Evolutionary conservation across 2,113 vertebrate genomes (phyloP).

Genomic region (Anguilla japonica): DNA sequence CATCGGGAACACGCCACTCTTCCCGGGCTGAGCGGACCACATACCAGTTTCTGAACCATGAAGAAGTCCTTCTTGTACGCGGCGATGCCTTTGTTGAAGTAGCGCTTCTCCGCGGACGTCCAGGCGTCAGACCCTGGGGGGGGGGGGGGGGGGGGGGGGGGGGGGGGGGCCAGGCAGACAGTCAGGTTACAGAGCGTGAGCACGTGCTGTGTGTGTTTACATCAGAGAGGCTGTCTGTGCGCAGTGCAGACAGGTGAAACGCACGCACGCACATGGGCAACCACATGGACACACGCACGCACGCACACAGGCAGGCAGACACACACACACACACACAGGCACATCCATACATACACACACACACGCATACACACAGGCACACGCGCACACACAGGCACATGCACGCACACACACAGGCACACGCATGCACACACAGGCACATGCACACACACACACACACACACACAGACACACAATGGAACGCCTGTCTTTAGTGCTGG

Average conservation of each 20-base stretch:
- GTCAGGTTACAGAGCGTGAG: neutral
- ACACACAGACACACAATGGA: conserved; percentile 60
- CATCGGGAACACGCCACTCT: too few species aligned
- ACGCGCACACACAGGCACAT: conserved; percentile 50
- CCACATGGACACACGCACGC: conserved; percentile 33
- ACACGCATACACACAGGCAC: conserved; percentile 49
- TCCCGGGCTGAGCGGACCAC: neutral
- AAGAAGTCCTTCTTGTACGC: conserved; percentile 97
- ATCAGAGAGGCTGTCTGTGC: neutral
- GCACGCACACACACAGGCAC: conserved; percentile 52
- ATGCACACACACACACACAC: conserved; percentile 45
- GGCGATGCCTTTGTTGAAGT: conserved; percentile 93
- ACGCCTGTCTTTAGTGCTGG: conserved; percentile 54
- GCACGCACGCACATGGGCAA: neutral
- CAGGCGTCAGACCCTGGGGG: conserved; percentile 89
- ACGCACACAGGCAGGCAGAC: conserved; percentile 49
- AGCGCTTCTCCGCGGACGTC: conserved; percentile 83
- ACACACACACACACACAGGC: conserved; percentile 36
- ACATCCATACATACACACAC: conserved; percentile 55
- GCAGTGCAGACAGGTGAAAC: neutral
- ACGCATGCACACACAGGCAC: conserved; percentile 23
- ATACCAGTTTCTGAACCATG: conserved; percentile 94
- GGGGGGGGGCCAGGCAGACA: neutral
- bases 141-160: conserved; percentile 9
- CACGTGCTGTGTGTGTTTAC: conserved; percentile 66